These are phyloP conservation scores for Phymorhynchus buccinoides DNA, from an alignment of 1,140 invertebrate genomes.

Conservation along the genomic window DNA sequence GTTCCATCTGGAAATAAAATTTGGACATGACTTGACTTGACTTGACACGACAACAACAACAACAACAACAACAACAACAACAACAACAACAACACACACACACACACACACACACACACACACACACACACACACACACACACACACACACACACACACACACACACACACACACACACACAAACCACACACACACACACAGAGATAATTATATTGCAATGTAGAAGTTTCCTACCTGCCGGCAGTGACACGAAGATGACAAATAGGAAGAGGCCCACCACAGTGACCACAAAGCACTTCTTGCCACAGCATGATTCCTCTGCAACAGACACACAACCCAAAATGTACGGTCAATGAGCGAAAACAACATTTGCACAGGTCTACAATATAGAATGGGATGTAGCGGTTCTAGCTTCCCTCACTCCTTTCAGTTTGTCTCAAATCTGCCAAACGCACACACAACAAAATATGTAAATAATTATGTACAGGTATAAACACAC, in stretches of 20 bases:
- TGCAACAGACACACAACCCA: constrained; percentile 11
- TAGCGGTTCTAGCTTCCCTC: background rate
- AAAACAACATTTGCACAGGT: background rate
- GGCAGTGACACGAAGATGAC: constrained; percentile 49
- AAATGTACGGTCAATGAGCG: background rate
- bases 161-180: background rate
- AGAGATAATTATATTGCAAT: background rate
- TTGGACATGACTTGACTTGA: too few species aligned
- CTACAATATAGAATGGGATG: too few species aligned
- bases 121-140: background rate
- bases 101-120: background rate
- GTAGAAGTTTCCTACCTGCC: constrained; percentile 37
- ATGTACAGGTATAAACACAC: background rate
- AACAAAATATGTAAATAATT: background rate
- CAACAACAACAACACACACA: background rate
- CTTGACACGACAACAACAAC: too few species aligned
- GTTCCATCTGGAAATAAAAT: too few species aligned
- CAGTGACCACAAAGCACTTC: constrained; percentile 49
- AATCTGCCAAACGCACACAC: background rate
- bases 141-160: background rate
- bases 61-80: too few species aligned
- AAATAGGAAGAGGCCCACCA: constrained; percentile 48
- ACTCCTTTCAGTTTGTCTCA: background rate
- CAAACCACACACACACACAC: background rate
- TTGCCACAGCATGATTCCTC: constrained; percentile 45